Conservation (phyloP, 2,113 vertebrate genomes). For the Phylloscopus trochilus region DNA sequence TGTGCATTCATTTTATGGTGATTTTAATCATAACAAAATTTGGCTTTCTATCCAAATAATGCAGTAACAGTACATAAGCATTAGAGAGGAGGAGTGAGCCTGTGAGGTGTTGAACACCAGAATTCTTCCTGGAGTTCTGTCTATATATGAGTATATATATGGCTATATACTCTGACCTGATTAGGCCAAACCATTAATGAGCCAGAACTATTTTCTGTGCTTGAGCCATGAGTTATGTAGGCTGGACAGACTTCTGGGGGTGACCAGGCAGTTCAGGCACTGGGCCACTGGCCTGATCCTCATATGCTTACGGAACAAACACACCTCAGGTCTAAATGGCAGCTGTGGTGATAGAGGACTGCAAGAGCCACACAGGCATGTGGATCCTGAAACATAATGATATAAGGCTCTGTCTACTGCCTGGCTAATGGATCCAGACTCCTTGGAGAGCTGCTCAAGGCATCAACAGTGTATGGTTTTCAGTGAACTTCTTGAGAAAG, state of each 20-base stretch:
- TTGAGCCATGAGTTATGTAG: not conserved
- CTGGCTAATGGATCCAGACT: not conserved
- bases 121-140: not conserved
- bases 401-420: not conserved
- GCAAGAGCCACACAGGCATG: not conserved
- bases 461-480: not conserved
- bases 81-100: not conserved
- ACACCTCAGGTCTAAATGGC: not conserved
- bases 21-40: not conserved
- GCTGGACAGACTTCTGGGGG: not conserved
- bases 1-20: not conserved
- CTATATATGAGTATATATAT: no score
- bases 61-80: not conserved
- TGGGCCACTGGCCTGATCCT: not conserved
- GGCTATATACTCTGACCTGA: rapidly evolving
- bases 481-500: not conserved
- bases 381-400: not conserved
- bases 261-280: not conserved
- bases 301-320: rapidly evolving
- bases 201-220: not conserved
- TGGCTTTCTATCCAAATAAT: not conserved
- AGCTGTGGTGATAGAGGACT: not conserved
- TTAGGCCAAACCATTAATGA: not conserved
- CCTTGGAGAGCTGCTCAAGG: not conserved
- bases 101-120: not conserved